Base-by-base conservation (phyloP, 1,140 invertebrate genomes). In the Eueides isabella region DNA sequence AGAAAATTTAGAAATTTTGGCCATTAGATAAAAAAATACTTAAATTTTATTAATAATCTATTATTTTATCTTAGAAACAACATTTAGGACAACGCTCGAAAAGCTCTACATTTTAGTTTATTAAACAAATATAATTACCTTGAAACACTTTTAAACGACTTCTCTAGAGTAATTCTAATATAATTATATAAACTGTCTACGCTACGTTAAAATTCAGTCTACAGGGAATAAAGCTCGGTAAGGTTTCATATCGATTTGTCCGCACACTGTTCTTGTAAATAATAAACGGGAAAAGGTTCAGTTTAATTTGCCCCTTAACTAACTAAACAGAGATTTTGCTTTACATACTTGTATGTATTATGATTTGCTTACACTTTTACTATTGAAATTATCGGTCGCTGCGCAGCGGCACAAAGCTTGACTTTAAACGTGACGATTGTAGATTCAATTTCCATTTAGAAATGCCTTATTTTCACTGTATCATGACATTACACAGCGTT, bases 101-200 rank as follows among this genome's bases (percentile, higher is more conserved):
- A 55, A 26, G 19, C 19, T 55, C 19, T 9, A 44, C 6, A 26
- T 55, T 11, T 26, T 3, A 2, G 11, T 26, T 1, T 26, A 26
- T 3, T 26, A 55, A 55, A 55, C 48, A 55, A 26, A 9, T 38
- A 38, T 16, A 55, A 44, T 44, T 26, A 55, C 48, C 11, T 55
- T 55, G 48, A 55, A 55, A 12, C 41, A 19, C 41, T 48, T 19
- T 26, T 55, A 26, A 55, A 26, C 23, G 23, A 23, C 11, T 26
- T 3, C 44, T 55, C 48, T 9, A 55, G 48, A 55, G 48, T 23
- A 55, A 55, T 26, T 2, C 26, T 55, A 55, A 55, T 55, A 19
- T 23, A 55, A 55, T 55, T 55, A 55, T 55, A 26, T 26, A 23
- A 26, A 55, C 48, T 26, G 48, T 55, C 19, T 55, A 55, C 48